Evolutionary conservation across 2,888 invertebrate species (phyloP).

Genomic region (Malthinus flaveolus): DNA sequence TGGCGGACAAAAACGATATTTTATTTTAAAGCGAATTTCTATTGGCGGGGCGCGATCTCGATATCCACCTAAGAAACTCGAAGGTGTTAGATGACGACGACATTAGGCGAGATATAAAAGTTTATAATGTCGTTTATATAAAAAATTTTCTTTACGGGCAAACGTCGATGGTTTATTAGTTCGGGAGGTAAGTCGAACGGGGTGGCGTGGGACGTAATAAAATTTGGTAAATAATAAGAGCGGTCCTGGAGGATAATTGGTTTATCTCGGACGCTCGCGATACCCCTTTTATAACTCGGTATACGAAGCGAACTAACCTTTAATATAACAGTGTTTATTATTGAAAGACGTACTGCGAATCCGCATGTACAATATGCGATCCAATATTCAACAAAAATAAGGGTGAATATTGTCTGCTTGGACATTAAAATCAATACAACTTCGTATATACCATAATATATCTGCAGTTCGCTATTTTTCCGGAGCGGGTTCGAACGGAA

Average conservation of each 20-base stretch:
- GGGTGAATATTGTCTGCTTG: conserved; percentile 48
- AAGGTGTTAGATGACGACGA: conserved; percentile 1
- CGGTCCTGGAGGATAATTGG: conserved; percentile 38
- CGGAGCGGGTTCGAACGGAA: conserved; percentile 40
- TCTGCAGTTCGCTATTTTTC: conserved; percentile 53
- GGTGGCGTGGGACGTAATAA: conserved; percentile 36
- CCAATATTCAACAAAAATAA: conserved; percentile 48
- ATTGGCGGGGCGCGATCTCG: conserved; percentile 47
- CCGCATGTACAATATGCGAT: conserved; percentile 46
- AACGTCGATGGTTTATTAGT: neutral
- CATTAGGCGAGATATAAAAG: conserved; percentile 1
- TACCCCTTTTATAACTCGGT: conserved; percentile 38
- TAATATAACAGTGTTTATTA: conserved; percentile 51
- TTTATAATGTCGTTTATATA: too few species aligned
- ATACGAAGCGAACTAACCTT: conserved; percentile 41
- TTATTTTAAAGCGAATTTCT: conserved; percentile 53
- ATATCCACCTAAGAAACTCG: conserved; percentile 19
- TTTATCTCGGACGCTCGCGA: conserved; percentile 32
- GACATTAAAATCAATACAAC: conserved; percentile 56
- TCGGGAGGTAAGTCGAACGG: neutral
- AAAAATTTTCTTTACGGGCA: neutral
- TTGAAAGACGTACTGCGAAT: conserved; percentile 49
- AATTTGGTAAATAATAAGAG: conserved; percentile 50
- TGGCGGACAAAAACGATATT: conserved; percentile 43
- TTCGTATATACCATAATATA: conserved; percentile 54